phyloP scores from a whole-genome alignment of 2,113 vertebrate genomes.

The Ramphastos sulfuratus region DNA sequence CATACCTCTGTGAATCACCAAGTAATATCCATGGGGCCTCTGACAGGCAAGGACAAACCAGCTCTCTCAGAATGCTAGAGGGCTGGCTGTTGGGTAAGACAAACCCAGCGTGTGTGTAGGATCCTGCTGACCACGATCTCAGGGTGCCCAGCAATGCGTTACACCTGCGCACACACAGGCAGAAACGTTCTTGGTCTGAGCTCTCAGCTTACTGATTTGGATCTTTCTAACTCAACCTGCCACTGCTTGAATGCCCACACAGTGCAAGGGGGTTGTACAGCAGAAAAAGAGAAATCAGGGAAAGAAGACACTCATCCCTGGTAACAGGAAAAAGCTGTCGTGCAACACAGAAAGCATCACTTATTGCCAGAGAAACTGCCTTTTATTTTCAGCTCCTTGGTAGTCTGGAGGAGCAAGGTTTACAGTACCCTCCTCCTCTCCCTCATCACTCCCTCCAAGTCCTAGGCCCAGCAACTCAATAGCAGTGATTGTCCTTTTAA shows the following conservation, averaged over 20 bases:
- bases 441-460: background rate
- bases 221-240: background rate
- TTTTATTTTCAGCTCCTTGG: background rate
- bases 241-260: background rate
- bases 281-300: background rate
- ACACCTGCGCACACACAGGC: background rate
- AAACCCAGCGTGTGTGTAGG: background rate
- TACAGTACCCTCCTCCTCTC: background rate
- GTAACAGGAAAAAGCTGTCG: background rate
- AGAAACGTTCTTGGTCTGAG: background rate
- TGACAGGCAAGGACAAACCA: background rate
- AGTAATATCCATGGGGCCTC: background rate
- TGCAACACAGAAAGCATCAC: background rate
- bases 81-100: background rate
- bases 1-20: background rate
- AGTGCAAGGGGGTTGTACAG: background rate
- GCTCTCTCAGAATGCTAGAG: background rate
- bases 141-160: background rate
- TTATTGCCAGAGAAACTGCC: background rate
- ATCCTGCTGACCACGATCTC: background rate
- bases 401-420: constrained; percentile 11
- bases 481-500: background rate
- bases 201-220: background rate
- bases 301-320: background rate
- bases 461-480: background rate